phyloP scores from a whole-genome alignment of 53 echinoderm and acorn worm species.

The Arbacia lixula region DNA sequence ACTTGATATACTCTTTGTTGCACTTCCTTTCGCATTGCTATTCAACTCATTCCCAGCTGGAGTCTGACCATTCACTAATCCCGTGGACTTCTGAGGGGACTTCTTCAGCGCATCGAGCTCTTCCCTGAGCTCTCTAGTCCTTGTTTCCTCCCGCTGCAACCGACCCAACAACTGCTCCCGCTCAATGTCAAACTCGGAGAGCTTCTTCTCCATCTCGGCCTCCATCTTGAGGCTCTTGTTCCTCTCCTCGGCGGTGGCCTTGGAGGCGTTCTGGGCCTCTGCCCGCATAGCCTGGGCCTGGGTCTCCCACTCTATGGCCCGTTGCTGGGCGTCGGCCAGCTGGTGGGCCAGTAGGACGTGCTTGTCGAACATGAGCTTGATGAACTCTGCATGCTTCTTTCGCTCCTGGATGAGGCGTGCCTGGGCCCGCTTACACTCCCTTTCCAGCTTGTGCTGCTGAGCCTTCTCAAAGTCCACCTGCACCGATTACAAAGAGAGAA shows the following conservation, averaged over 20 bases:
- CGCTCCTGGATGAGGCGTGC: slow-evolving; percentile 78
- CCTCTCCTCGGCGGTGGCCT: slow-evolving; percentile 57
- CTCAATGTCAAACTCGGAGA: slow-evolving; percentile 96
- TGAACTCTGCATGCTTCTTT: slow-evolving; percentile 84
- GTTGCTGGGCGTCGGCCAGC: slow-evolving; percentile 77
- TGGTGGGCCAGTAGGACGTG: slow-evolving; percentile 71
- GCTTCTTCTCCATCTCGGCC: slow-evolving; percentile 91
- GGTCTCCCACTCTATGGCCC: slow-evolving; percentile 74
- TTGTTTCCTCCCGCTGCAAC: slow-evolving; percentile 84
- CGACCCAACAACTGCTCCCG: slow-evolving; percentile 90
- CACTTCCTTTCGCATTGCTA: slow-evolving; percentile 38
- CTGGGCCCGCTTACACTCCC: slow-evolving; percentile 86
- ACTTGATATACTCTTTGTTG: slow-evolving; percentile 28
- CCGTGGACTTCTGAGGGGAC: slow-evolving; percentile 19
- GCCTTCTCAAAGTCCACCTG: slow-evolving; percentile 99
- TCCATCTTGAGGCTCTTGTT: slow-evolving; percentile 79
- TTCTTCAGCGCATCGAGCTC: slow-evolving; percentile 59
- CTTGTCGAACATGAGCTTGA: slow-evolving; percentile 85
- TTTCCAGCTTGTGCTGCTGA: slow-evolving; percentile 95
- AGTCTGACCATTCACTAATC: slow-evolving; percentile 25
- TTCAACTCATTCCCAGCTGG: slow-evolving; percentile 36
- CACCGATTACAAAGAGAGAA: slow-evolving; percentile 6
- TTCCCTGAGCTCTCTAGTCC: slow-evolving; percentile 80
- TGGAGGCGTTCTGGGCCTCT: slow-evolving; percentile 65
- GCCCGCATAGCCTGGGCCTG: slow-evolving; percentile 73